phyloP scores from a whole-genome alignment of 92 coral and sea anemone genomes.

The Porites evermanni region DNA sequence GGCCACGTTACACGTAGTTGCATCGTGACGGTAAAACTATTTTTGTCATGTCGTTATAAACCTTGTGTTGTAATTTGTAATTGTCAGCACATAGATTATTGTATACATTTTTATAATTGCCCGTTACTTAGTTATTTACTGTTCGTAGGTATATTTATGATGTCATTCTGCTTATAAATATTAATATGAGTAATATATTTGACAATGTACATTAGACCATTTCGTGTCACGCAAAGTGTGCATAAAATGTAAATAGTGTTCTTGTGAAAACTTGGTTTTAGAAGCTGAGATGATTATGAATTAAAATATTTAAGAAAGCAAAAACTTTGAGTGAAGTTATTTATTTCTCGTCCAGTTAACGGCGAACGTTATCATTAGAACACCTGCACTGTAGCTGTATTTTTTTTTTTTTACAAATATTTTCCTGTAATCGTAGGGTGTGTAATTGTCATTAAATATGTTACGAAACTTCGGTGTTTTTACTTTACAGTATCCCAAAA shows the following conservation, averaged over 20 bases:
- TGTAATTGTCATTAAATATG: too few species aligned
- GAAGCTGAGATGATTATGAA: background rate
- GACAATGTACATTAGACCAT: too few species aligned
- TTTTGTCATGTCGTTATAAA: background rate
- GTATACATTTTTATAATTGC: background rate
- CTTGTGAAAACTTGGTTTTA: too few species aligned
- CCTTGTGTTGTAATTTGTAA: background rate
- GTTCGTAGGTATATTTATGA: too few species aligned
- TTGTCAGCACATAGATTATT: conserved; percentile 15
- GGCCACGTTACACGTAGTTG: background rate
- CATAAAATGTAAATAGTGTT: too few species aligned
- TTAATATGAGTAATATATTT: too few species aligned
- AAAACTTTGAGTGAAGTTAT: background rate
- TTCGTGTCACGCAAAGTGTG: too few species aligned
- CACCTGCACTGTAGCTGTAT: background rate
- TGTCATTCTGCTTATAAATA: too few species aligned
- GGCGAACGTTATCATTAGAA: background rate
- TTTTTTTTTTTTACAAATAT: too few species aligned
- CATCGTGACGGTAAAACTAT: background rate
- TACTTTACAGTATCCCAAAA: background rate
- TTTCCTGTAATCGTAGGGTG: too few species aligned
- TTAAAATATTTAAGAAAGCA: conserved; percentile 1
- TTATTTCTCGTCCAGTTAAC: background rate
- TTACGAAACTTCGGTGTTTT: background rate
- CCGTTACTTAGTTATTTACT: background rate